Evolutionary conservation across 2,888 invertebrate species (phyloP), one percentile per base, ranked within the genome.

Genomic region (Drosophila paranaensis): DNA sequence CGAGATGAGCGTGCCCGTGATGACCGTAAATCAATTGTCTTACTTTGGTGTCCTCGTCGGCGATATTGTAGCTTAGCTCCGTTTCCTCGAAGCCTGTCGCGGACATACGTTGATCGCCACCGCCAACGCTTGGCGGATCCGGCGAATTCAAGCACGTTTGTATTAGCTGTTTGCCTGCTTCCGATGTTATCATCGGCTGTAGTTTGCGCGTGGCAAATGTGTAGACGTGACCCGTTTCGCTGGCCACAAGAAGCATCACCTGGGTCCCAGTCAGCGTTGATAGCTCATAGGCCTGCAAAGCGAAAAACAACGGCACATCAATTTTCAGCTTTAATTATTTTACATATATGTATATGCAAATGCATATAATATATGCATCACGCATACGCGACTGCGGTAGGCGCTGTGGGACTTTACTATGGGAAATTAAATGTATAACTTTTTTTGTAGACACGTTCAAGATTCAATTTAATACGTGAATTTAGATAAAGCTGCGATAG

Each of bases 221-320:
- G 94, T 99, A 99, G 91, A 99, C 99, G 94, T 99, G 99, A 61
- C 99, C 99, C 25, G 99, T 99, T 93, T 99, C 99, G 79, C 98
- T 98, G 72, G 99, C 99, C 81, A 99, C 99, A 92, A 99, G 94
- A 90, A 99, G 94, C 99, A 99, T 99, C 93, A 99, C 99, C 94
- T 99, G 99, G 40, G 99, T 99, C 61, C 99, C 99, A 79, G 99
- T 99, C 93, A 99, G 93, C 83, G 99, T 99, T 72, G 99, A 99
- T 91, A 99, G 94, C 94, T 99, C 99, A 94, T 99, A 99, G 67
- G 99, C 99, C 99, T 99, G 95, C 11, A 82, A 80, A 61, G 80
- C 58, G 40, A 20, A 20, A 20, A 20, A 20, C 20, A 20, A 20
- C 20, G 20, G 20, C 20, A 20, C 20, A 20, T 20, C 20, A 20